Evolutionary conservation across 2,888 invertebrate species (phyloP).

Genomic region (Zygothrica quintamaculata): DNA sequence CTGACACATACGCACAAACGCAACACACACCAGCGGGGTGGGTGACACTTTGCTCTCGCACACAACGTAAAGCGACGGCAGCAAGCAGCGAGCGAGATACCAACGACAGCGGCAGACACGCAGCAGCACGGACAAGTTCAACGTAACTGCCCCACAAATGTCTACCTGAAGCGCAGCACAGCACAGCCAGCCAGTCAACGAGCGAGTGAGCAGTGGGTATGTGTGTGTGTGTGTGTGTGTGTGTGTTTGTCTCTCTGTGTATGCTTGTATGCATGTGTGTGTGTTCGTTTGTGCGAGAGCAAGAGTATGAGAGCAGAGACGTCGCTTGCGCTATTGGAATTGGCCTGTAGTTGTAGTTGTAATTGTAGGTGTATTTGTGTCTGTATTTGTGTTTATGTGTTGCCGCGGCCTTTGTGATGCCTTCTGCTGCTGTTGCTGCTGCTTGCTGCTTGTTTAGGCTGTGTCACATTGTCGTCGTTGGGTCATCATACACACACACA

Average conservation of each 20-base stretch:
- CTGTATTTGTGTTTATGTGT: conserved; percentile 26
- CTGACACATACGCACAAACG: conserved; percentile 13
- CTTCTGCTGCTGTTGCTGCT: conserved; percentile 30
- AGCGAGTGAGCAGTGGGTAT: conserved; percentile 33
- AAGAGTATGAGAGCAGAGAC: conserved; percentile 32
- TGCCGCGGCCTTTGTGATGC: conserved; percentile 6
- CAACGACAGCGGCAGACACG: conserved; percentile 63
- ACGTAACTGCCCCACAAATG: conserved; percentile 83
- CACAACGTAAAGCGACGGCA: conserved; percentile 24
- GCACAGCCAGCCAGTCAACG: conserved; percentile 41
- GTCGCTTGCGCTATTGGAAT: conserved; percentile 62
- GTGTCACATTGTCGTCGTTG: conserved; percentile 75
- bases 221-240: conserved; percentile 13
- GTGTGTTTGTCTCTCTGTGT: not conserved
- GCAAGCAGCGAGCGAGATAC: conserved; percentile 11
- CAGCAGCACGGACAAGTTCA: conserved; percentile 84
- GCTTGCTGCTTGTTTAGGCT: conserved; percentile 50
- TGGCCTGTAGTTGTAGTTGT: conserved; percentile 54
- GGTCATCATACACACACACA: conserved; percentile 55
- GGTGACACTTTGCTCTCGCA: conserved; percentile 67
- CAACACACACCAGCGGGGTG: conserved; percentile 50
- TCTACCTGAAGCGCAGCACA: conserved; percentile 62
- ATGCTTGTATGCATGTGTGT: conserved; percentile 3
- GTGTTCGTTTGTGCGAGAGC: conserved; percentile 32
- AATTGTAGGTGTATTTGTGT: conserved; percentile 33